Base-by-base conservation (phyloP, 2,113 vertebrate species). In the human (Homo sapiens) region DNA sequence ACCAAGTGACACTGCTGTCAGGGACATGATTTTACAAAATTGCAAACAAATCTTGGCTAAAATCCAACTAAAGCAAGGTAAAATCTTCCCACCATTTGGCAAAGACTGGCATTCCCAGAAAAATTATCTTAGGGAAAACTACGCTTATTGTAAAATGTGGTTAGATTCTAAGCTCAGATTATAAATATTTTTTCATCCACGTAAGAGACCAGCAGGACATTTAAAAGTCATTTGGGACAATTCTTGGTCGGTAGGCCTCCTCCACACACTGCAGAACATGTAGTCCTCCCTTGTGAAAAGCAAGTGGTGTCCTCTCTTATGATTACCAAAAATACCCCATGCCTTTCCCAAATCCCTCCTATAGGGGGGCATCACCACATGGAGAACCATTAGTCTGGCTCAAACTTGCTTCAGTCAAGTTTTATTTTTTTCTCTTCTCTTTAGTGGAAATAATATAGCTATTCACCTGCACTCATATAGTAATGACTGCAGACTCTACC, bases 391-490 rank as follows among this genome's bases (percentile, higher is more conserved):
- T 84, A 27, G 1, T 66, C 59, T 88, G 25, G 35, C 7, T 86
- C 38, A 84, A 40, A 78, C 10, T 90, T 50, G 27, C 30, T 92
- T 72, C 83, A 85, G 2, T 27, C 59, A 3, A 83, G 82, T 70
- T 57, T 66, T 10, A 1, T 72, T 18, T 32, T 11, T 52, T 3
- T 25, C 13, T 85, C 35, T 45, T 79, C 6, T 38, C 38, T 78
- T 78, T n/a, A 90, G 12, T 90, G 70, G 30, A 84, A 96, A 93
- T 68, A 52, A 85, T 48, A 59, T 64, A 94, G 64, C 40, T 82
- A 61, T 50, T 88, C 32, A 70, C 38, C 35, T 72, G 32, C 2
- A 25, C 22, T 87, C 72, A 43, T 16, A 27, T 64, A 57, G 35
- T 30, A 80, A 4, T 48, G 80, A 81, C 57, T 82, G 35, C 11